Conservation (phyloP, 2,113 vertebrate species). For the Patagioenas fasciata region DNA sequence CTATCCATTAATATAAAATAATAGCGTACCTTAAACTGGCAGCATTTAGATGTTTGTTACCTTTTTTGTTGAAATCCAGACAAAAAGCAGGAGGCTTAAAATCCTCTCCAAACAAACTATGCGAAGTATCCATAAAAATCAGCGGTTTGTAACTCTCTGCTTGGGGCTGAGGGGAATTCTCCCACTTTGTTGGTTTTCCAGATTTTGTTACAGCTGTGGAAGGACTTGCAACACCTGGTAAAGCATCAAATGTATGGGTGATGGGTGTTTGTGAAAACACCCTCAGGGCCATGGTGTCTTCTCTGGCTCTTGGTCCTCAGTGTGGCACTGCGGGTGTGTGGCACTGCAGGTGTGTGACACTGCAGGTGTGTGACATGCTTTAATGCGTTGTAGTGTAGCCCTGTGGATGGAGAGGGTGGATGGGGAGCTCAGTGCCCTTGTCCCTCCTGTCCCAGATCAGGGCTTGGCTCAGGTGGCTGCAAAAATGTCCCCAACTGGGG, state of each 20-base stretch:
- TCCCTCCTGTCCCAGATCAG: not conserved
- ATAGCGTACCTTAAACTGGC: not conserved
- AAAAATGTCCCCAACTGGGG: not conserved
- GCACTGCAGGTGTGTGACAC: too few relatives aligned
- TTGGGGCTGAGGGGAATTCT: not conserved
- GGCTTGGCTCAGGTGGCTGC: not conserved
- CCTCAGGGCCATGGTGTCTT: not conserved
- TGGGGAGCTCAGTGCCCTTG: fast-evolving
- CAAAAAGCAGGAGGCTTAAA: not conserved
- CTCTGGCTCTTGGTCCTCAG: not conserved
- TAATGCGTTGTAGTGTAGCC: not conserved
- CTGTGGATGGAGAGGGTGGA: fast-evolving
- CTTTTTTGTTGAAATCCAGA: not conserved
- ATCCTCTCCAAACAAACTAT: not conserved
- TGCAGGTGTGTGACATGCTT: fast-evolving
- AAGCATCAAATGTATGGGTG: not conserved
- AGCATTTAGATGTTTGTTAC: not conserved
- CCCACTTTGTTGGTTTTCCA: not conserved
- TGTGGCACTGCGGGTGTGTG: too few relatives aligned
- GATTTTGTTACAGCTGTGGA: not conserved
- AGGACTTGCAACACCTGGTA: not conserved
- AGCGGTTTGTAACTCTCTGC: not conserved
- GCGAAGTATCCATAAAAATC: not conserved
- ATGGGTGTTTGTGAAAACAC: not conserved
- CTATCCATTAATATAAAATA: not conserved